Evolutionary conservation across 1,140 invertebrate species (phyloP).

Genomic region (Eupristina koningsbergeri): DNA sequence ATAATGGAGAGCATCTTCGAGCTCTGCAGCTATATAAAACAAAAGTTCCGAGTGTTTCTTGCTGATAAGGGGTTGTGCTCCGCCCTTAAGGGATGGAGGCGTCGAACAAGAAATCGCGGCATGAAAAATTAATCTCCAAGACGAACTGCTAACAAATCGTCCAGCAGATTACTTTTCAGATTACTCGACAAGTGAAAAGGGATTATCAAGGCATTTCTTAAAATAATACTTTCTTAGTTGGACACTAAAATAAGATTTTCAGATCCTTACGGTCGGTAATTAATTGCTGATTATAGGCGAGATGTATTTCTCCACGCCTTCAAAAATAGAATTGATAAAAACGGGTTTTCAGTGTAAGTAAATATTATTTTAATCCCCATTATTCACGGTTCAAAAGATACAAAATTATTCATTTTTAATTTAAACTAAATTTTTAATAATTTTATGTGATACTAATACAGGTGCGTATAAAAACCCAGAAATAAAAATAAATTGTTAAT

Average conservation of each 20-base stretch:
- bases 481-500: too few relatives aligned
- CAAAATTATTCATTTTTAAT: too few relatives aligned
- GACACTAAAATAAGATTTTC: too few relatives aligned
- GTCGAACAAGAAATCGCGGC: constrained; percentile 42
- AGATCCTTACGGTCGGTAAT: background rate
- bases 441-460: too few relatives aligned
- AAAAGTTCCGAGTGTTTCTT: constrained; percentile 58
- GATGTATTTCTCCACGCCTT: too few relatives aligned
- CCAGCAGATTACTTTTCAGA: constrained; percentile 62
- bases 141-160: constrained; percentile 62
- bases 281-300: background rate
- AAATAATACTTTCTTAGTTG: constrained; percentile 38
- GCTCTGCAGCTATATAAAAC: background rate
- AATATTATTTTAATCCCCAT: too few relatives aligned
- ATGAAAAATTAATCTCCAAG: constrained; percentile 62
- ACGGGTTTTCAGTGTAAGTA: too few relatives aligned
- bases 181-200: constrained; percentile 51
- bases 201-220: constrained; percentile 51
- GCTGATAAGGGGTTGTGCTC: constrained; percentile 64
- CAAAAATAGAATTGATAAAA: too few relatives aligned
- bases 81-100: constrained; percentile 35
- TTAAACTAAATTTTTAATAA: too few relatives aligned
- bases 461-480: too few relatives aligned
- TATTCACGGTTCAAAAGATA: too few relatives aligned
- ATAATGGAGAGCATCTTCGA: background rate